These are phyloP conservation scores for Uromys caudimaculatus DNA, from an alignment of 2,797 vertebrate genomes.

Conservation along the genomic window DNA sequence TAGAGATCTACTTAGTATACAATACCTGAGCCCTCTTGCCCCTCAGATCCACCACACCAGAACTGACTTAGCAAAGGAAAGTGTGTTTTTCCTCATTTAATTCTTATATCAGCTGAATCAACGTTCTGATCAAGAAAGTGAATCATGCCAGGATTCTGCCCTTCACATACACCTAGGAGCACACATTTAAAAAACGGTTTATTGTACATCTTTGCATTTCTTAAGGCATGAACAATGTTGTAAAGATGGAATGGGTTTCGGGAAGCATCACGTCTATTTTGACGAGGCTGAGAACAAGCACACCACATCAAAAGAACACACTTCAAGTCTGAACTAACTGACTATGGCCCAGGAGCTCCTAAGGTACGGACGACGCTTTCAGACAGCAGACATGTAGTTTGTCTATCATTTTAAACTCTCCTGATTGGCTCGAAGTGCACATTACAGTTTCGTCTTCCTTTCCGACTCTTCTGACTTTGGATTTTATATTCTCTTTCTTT, in stretches of 20 bases:
- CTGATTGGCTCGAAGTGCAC: slow-evolving; percentile 86
- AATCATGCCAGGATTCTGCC: slow-evolving; percentile 83
- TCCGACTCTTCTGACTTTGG: slow-evolving; percentile 84
- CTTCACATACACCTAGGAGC: slow-evolving; percentile 85
- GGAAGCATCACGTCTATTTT: slow-evolving; percentile 82
- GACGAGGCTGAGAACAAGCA: slow-evolving; percentile 83
- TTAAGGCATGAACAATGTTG: slow-evolving; percentile 91
- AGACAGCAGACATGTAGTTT: slow-evolving; percentile 66
- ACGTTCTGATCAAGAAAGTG: slow-evolving; percentile 69
- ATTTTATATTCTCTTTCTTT: slow-evolving; percentile 84
- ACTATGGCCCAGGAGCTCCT: slow-evolving; percentile 75
- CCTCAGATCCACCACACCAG: slow-evolving; percentile 54
- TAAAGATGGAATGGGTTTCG: slow-evolving; percentile 85
- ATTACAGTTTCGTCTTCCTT: slow-evolving; percentile 79
- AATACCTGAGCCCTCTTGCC: slow-evolving; percentile 63
- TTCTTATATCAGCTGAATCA: slow-evolving; percentile 62
- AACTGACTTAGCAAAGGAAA: slow-evolving; percentile 78
- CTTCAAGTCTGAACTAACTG: slow-evolving; percentile 80
- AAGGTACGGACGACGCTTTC: slow-evolving; percentile 43
- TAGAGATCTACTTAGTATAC: slow-evolving; percentile 71
- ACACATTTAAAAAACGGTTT: slow-evolving; percentile 87
- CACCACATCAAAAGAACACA: slow-evolving; percentile 82
- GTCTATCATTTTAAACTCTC: slow-evolving; percentile 76
- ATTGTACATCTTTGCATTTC: slow-evolving; percentile 88
- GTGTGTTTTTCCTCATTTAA: slow-evolving; percentile 62